Conservation (phyloP, 2,888 invertebrate species). For the Apotomis betuletana region DNA sequence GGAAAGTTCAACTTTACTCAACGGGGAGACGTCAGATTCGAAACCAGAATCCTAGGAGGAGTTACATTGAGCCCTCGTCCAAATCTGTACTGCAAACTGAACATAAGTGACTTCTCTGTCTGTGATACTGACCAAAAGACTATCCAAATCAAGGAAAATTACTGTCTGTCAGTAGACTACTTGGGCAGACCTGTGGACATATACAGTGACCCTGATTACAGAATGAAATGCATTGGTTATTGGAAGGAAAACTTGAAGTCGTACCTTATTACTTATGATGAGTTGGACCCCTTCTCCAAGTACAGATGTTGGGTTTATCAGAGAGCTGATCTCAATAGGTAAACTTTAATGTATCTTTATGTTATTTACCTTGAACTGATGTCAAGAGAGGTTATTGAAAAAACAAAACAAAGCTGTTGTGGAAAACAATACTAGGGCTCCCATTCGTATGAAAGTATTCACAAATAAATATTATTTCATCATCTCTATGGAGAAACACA, state of each 20-base stretch:
- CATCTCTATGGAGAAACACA: no score
- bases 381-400: no score
- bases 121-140: conserved; percentile 98
- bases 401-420: no score
- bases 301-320: conserved; percentile 99
- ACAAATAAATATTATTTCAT: no score
- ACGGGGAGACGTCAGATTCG: conserved; percentile 93
- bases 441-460: no score
- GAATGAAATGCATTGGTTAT: conserved; percentile 98
- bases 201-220: conserved; percentile 97
- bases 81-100: conserved; percentile 95
- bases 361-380: no score
- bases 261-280: conserved; percentile 97
- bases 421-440: no score
- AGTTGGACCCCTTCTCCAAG: conserved; percentile 96
- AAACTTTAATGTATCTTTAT: conserved; percentile 82
- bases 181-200: conserved; percentile 97
- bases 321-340: conserved; percentile 95
- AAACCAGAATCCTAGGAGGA: conserved; percentile 97
- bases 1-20: conserved; percentile 98
- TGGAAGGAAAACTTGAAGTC: conserved; percentile 99
- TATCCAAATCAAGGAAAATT: conserved; percentile 96
- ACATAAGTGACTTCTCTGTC: conserved; percentile 97
- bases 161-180: conserved; percentile 98
- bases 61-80: conserved; percentile 97